A percentile compares a stretch with the other conserved stretches of the same genome.
Conservation (phyloP, 2,113 vertebrate species). For the Sylvilagus bachmani region DNA sequence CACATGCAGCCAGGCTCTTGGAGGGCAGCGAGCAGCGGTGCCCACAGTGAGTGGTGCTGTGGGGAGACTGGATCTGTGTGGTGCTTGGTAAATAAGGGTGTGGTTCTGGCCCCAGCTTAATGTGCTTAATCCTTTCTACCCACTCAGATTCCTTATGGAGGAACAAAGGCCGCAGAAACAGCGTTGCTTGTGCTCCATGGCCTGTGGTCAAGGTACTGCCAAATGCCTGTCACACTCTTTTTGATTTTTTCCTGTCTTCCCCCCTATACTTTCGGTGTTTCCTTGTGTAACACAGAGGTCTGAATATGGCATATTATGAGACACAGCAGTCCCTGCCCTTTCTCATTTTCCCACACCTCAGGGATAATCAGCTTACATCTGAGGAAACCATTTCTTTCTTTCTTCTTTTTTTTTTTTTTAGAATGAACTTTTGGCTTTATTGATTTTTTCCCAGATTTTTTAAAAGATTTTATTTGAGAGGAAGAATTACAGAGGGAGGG, state of each 20-base stretch:
- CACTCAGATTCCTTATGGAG: constrained; percentile 4
- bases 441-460: too few species aligned
- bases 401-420: too few species aligned
- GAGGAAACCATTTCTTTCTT: neutral
- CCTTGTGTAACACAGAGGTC: neutral
- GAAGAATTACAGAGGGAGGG: too few species aligned
- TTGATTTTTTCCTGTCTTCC: neutral
- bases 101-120: neutral
- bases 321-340: too few species aligned
- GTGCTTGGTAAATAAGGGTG: neutral
- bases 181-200: accelerated
- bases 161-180: neutral
- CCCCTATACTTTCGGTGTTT: neutral
- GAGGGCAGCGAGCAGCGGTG: neutral
- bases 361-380: neutral
- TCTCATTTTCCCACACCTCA: neutral
- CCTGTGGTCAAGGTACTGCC: neutral
- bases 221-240: neutral
- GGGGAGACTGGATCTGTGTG: neutral
- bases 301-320: neutral
- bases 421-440: too few species aligned
- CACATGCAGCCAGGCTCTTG: neutral
- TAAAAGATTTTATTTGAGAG: too few species aligned
- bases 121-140: accelerated
- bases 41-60: too few species aligned